phyloP scores from a whole-genome alignment of 2,888 invertebrate species.

The Erynnis tages region DNA sequence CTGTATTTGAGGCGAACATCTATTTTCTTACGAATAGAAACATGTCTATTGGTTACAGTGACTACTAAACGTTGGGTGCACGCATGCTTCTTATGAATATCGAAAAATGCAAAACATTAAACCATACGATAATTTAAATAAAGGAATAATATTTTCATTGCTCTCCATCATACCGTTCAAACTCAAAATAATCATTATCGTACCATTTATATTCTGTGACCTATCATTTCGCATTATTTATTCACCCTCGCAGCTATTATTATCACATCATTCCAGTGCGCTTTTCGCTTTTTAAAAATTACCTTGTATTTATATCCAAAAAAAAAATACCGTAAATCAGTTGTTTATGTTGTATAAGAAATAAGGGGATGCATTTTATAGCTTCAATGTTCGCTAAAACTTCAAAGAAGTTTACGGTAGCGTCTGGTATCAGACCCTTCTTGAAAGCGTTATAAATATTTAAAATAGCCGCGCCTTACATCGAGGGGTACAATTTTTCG shows the following conservation, averaged over 20 bases:
- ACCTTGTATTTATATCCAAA: conserved; percentile 15
- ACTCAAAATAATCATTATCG: background rate
- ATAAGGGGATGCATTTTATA: conserved; percentile 12
- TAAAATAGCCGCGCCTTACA: conserved; percentile 33
- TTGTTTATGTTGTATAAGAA: conserved; percentile 11
- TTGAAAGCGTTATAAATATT: conserved; percentile 35
- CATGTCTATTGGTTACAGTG: too few species aligned
- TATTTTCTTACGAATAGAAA: too few species aligned
- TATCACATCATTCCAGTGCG: conserved; percentile 8
- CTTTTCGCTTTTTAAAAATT: conserved; percentile 17
- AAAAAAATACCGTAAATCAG: conserved; percentile 10
- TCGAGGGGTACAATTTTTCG: conserved; percentile 55
- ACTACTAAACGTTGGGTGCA: too few species aligned
- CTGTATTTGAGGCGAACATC: too few species aligned
- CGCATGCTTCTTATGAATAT: too few species aligned
- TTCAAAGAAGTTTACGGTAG: conserved; percentile 16
- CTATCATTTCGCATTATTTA: conserved; percentile 16
- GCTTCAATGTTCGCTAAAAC: conserved; percentile 9
- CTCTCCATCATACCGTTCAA: too few species aligned
- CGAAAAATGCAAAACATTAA: too few species aligned
- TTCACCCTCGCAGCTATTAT: conserved; percentile 15
- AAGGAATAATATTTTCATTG: background rate
- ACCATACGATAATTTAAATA: too few species aligned
- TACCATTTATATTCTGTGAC: background rate
- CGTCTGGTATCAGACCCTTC: conserved; percentile 38